These are phyloP conservation scores for Atta texana DNA, from an alignment of 1,140 invertebrate species.

Conservation along the genomic window DNA sequence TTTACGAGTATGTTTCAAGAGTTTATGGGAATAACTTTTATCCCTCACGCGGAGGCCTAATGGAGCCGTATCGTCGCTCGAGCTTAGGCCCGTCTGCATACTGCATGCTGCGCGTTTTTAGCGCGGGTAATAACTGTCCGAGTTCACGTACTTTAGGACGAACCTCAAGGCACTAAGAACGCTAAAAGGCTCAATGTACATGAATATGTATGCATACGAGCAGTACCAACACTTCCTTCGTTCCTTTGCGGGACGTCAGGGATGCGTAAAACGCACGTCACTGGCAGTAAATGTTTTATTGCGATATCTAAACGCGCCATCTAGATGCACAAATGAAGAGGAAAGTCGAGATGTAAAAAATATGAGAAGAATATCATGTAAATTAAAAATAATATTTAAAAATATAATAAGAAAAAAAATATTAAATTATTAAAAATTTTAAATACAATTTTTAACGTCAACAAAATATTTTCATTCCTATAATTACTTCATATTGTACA, in stretches of 20 bases:
- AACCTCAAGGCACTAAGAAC: constrained; percentile 49
- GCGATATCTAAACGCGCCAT: constrained; percentile 26
- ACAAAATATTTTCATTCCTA: not conserved
- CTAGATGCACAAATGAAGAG: constrained; percentile 17
- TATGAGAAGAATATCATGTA: not conserved
- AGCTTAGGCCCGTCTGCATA: constrained; percentile 54
- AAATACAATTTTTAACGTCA: not conserved
- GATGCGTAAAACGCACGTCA: constrained; percentile 43
- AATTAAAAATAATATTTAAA: not conserved
- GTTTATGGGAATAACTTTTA: constrained; percentile 56
- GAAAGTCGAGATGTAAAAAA: constrained; percentile 5
- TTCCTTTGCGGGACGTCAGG: constrained; percentile 16
- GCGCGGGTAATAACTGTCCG: constrained; percentile 67
- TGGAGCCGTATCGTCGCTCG: constrained; percentile 67
- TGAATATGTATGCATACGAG: constrained; percentile 67
- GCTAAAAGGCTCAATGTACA: constrained; percentile 62
- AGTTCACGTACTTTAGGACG: constrained; percentile 64
- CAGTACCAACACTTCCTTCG: constrained; percentile 38
- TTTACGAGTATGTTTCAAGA: constrained; percentile 49
- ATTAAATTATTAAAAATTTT: not conserved
- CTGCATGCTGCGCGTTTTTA: constrained; percentile 71
- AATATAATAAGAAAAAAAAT: not conserved
- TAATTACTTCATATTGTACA: not conserved
- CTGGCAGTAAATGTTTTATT: constrained; percentile 52
- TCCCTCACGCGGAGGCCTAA: constrained; percentile 62